Evolutionary conservation across 2,113 vertebrate genomes (phyloP).

Genomic region (Xiphias gladius): DNA sequence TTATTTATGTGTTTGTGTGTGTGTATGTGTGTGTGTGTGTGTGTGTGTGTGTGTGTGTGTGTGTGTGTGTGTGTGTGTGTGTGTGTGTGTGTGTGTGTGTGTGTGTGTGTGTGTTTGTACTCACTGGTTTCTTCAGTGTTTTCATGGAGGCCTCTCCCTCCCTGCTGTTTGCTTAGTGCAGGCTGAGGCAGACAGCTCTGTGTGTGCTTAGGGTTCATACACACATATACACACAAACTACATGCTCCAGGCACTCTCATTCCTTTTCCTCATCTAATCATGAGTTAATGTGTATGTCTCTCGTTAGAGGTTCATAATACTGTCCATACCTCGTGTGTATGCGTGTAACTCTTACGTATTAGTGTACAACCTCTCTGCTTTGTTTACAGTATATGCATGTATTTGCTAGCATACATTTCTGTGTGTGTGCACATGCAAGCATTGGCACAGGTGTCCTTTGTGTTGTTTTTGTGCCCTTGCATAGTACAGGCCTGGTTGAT

Average conservation of each 20-base stretch:
- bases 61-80: slow-evolving; percentile 22
- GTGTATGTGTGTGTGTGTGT: slow-evolving; percentile 14
- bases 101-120: slow-evolving; percentile 16
- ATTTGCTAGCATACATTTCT: not conserved
- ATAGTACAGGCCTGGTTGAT: slow-evolving; percentile 49
- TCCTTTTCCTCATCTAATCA: slow-evolving; percentile 46
- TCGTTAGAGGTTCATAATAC: slow-evolving; percentile 22
- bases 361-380: not conserved
- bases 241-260: slow-evolving; percentile 46
- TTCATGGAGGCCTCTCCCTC: slow-evolving; percentile 65
- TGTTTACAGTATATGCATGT: not conserved
- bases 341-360: not conserved
- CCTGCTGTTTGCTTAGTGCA: slow-evolving; percentile 71
- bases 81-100: slow-evolving; percentile 32
- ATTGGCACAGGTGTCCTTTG: slow-evolving; percentile 46
- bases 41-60: slow-evolving; percentile 14
- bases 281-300: slow-evolving; percentile 18
- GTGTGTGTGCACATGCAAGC: not conserved
- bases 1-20: slow-evolving; percentile 33
- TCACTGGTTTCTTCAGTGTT: slow-evolving; percentile 64
- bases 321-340: slow-evolving; percentile 19
- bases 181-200: slow-evolving; percentile 69
- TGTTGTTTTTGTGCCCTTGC: slow-evolving; percentile 54
- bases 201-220: slow-evolving; percentile 52
- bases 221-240: slow-evolving; percentile 40